These are phyloP conservation scores for Potamilus streckersoni DNA, from an alignment of 1,140 invertebrate genomes.

Conservation along the genomic window DNA sequence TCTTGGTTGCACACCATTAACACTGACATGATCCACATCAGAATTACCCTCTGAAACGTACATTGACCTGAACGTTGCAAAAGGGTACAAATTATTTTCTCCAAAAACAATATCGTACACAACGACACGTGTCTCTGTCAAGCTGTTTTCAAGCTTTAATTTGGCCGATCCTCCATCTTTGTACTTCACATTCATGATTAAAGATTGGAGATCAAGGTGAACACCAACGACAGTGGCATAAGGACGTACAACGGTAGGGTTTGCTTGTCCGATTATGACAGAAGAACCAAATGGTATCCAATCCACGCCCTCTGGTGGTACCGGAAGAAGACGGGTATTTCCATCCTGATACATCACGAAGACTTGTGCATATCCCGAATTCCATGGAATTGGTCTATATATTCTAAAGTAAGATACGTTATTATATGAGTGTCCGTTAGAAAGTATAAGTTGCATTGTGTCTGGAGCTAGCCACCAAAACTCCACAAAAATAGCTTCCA, in stretches of 20 bases:
- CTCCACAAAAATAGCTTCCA: slow-evolving; percentile 37
- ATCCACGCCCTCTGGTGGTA: slow-evolving; percentile 33
- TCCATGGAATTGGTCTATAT: slow-evolving; percentile 31
- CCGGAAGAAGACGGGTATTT: slow-evolving; percentile 33
- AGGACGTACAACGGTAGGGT: slow-evolving; percentile 28
- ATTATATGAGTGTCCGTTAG: slow-evolving; percentile 20
- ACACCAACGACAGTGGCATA: slow-evolving; percentile 32
- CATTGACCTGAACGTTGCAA: slow-evolving; percentile 48
- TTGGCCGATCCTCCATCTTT: slow-evolving; percentile 31
- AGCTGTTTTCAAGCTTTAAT: slow-evolving; percentile 20
- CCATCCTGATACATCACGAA: slow-evolving; percentile 46
- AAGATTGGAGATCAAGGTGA: slow-evolving; percentile 20
- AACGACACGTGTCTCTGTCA: slow-evolving; percentile 25
- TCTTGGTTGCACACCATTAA: slow-evolving; percentile 30
- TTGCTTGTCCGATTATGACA: slow-evolving; percentile 38
- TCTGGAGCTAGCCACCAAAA: slow-evolving; percentile 44
- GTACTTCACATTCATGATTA: slow-evolving; percentile 28
- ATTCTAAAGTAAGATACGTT: slow-evolving; percentile 37
- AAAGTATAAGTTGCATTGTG: slow-evolving; percentile 28
- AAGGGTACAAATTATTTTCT: slow-evolving; percentile 34
- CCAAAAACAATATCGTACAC: slow-evolving; percentile 25
- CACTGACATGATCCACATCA: slow-evolving; percentile 44
- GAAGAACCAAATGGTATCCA: slow-evolving; percentile 47
- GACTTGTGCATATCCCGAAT: slow-evolving; percentile 32
- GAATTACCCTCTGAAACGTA: slow-evolving; percentile 46